Conservation (phyloP, 2,113 vertebrate species). For the Neolamprologus fasciatus region DNA sequence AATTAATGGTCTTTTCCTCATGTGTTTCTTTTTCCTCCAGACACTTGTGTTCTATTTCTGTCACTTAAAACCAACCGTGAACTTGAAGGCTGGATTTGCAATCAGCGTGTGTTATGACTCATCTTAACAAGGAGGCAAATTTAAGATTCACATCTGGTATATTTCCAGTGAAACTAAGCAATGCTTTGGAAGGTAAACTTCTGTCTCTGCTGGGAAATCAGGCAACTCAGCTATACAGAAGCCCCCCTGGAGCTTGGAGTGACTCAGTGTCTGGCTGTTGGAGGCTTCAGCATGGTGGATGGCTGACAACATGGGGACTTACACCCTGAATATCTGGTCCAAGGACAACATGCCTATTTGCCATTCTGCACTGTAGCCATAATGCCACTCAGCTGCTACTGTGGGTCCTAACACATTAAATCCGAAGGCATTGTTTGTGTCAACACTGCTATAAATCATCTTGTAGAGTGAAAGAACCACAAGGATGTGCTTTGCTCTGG, state of each 20-base stretch:
- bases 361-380: constrained; percentile 23
- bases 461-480: not conserved
- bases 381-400: not conserved
- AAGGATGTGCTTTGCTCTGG: not conserved
- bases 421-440: constrained; percentile 28
- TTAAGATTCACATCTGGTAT: not conserved
- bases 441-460: constrained; percentile 29
- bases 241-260: constrained; percentile 2
- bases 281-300: not conserved
- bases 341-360: constrained; percentile 25
- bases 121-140: not conserved
- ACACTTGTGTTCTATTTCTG: not conserved
- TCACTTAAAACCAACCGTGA: not conserved
- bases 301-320: constrained; percentile 6
- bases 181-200: not conserved
- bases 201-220: constrained; percentile 6
- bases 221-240: constrained; percentile 2
- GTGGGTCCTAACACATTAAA: constrained; percentile 17
- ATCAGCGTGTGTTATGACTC: not conserved
- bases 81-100: not conserved
- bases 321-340: constrained; percentile 18
- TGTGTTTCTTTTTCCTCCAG: not conserved
- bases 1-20: not conserved
- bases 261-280: constrained; percentile 10
- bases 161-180: not conserved